Percentiles rank a stretch among this genome's conserved stretches.
Evolutionary conservation across 2,888 invertebrate genomes (phyloP).

Genomic region (Mesorhabditis sp.): DNA sequence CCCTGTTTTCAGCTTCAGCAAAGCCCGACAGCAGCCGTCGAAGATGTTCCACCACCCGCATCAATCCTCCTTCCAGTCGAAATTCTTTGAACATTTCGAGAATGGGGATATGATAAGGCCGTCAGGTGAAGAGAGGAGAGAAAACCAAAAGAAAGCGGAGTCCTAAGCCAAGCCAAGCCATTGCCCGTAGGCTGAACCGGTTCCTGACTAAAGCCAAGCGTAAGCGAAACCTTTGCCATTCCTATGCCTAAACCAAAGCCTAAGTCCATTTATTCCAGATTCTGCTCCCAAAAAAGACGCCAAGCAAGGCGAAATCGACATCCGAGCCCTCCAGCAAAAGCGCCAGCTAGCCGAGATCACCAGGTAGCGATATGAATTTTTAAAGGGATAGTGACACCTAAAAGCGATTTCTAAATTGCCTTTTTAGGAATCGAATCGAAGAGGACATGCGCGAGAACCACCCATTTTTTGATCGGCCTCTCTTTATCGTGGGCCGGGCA

Average conservation of each 20-base stretch:
- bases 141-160: no score
- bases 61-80: slow-evolving; percentile 24
- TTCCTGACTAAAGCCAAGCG: no score
- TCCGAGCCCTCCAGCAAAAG: slow-evolving; percentile 80
- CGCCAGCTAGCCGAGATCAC: slow-evolving; percentile 92
- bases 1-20: slow-evolving; percentile 15
- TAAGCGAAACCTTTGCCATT: no score
- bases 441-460: slow-evolving; percentile 98
- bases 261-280: slow-evolving; percentile 19
- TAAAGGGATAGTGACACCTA: background rate
- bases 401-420: background rate
- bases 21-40: slow-evolving; percentile 32
- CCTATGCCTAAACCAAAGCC: no score
- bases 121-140: background rate
- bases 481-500: slow-evolving; percentile 87
- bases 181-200: no score
- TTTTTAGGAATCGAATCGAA: slow-evolving; percentile 67
- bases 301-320: slow-evolving; percentile 56
- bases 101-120: slow-evolving; percentile 77
- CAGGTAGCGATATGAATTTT: slow-evolving; percentile 22
- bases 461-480: slow-evolving; percentile 94
- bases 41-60: slow-evolving; percentile 26
- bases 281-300: slow-evolving; percentile 45
- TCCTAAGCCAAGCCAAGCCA: no score
- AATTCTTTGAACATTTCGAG: slow-evolving; percentile 71